These are phyloP conservation scores for Perithous albicinctus DNA, from an alignment of 2,888 invertebrate genomes.

Conservation along the genomic window DNA sequence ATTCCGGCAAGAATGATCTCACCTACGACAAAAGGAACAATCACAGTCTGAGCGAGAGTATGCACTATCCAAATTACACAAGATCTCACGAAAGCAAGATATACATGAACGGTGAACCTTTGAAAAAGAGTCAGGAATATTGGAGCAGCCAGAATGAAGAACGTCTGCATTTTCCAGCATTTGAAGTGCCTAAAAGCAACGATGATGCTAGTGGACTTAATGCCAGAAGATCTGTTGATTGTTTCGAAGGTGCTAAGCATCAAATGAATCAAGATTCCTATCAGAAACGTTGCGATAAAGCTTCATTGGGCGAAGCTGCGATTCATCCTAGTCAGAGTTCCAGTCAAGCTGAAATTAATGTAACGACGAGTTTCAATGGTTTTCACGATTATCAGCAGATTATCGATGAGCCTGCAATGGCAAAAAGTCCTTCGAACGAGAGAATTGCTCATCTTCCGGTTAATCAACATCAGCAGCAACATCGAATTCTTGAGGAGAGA, in stretches of 20 bases:
- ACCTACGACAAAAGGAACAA: conserved; percentile 60
- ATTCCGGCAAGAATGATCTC: conserved; percentile 73
- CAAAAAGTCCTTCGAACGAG: conserved; percentile 52
- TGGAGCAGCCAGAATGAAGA: conserved; percentile 75
- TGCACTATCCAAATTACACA: conserved; percentile 42
- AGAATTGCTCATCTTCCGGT: conserved; percentile 57
- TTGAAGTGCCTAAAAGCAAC: conserved; percentile 74
- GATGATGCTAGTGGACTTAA: conserved; percentile 46
- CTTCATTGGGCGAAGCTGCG: conserved; percentile 35
- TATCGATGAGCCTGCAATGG: conserved; percentile 65
- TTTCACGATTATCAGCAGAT: conserved; percentile 75
- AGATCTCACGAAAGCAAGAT: conserved; percentile 16
- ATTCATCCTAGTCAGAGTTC: conserved; percentile 78
- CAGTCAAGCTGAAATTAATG: conserved; percentile 67
- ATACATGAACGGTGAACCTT: conserved; percentile 58
- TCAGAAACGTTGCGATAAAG: conserved; percentile 38
- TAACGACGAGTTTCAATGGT: conserved; percentile 62
- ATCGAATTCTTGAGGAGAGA: conserved; percentile 75
- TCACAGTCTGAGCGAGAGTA: conserved; percentile 4
- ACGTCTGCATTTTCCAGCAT: conserved; percentile 72
- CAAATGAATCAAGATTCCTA: conserved; percentile 23
- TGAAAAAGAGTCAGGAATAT: conserved; percentile 73
- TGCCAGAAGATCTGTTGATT: conserved; percentile 41
- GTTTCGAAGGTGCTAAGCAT: conserved; percentile 52
- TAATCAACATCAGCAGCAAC: conserved; percentile 67